Conservation (phyloP, 2,797 vertebrate species). For the Darevskia mixta region DNA sequence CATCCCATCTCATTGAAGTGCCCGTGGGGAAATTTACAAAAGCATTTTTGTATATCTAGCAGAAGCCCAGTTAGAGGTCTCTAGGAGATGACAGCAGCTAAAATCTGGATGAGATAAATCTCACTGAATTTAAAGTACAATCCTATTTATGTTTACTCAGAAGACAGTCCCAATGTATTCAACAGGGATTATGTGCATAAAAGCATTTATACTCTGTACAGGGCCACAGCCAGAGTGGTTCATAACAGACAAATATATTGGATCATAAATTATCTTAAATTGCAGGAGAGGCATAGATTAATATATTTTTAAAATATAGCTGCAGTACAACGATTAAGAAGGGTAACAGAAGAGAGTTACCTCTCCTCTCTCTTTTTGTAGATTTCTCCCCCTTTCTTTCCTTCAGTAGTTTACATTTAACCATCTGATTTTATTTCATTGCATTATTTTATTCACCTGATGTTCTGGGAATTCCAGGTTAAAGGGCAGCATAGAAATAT, state of each 20-base stretch:
- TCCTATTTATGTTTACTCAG: background rate
- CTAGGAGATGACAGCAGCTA: background rate
- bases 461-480: background rate
- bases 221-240: background rate
- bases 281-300: background rate
- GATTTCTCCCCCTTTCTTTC: background rate
- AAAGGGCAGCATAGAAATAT: background rate
- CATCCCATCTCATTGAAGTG: background rate
- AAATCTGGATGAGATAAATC: background rate
- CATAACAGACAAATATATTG: background rate
- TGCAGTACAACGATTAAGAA: background rate
- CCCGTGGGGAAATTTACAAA: constrained; percentile 24
- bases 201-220: background rate
- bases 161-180: background rate
- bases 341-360: background rate
- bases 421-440: background rate
- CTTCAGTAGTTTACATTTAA: background rate
- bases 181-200: background rate
- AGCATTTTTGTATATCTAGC: background rate
- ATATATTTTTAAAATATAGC: background rate
- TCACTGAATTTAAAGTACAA: background rate
- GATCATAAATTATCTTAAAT: background rate
- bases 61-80: background rate
- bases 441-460: background rate
- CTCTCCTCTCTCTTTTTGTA: background rate